Percentiles rank a stretch among this genome's conserved stretches.
These are phyloP conservation scores for Heterotilapia buettikoferi DNA, from an alignment of 2,113 vertebrate species.

Conservation along the genomic window DNA sequence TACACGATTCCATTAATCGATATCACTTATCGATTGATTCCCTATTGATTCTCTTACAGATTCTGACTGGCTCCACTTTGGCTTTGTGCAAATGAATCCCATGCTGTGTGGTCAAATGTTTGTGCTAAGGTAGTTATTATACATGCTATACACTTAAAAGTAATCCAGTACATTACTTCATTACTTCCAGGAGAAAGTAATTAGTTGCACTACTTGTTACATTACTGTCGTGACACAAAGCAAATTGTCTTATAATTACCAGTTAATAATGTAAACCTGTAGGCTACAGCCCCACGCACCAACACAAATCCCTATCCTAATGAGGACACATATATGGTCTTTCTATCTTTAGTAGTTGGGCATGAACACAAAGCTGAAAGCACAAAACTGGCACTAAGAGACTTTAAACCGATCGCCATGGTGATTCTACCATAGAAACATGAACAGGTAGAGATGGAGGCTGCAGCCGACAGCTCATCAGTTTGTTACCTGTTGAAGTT, in stretches of 20 bases:
- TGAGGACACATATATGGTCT: neutral
- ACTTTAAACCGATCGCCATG: neutral
- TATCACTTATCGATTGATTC: neutral
- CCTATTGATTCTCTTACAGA: neutral
- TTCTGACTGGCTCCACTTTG: neutral
- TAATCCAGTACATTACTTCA: neutral
- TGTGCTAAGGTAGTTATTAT: neutral
- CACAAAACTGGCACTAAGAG: fast-evolving
- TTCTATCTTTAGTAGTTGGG: fast-evolving
- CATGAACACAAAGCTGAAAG: neutral
- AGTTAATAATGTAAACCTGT: neutral
- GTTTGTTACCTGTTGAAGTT: neutral
- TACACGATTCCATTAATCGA: fast-evolving
- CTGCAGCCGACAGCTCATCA: neutral
- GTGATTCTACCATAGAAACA: neutral
- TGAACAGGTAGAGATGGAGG: neutral
- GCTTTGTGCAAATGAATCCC: neutral
- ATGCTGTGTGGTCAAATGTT: neutral
- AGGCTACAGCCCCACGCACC: neutral
- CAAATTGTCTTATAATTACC: neutral
- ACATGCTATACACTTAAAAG: neutral
- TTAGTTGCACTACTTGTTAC: neutral
- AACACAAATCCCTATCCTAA: neutral
- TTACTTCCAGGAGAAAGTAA: neutral
- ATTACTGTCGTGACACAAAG: too few relatives aligned